These are phyloP conservation scores for Quadroppia sp. DNA, from an alignment of 2,888 invertebrate genomes.

Conservation along the genomic window DNA sequence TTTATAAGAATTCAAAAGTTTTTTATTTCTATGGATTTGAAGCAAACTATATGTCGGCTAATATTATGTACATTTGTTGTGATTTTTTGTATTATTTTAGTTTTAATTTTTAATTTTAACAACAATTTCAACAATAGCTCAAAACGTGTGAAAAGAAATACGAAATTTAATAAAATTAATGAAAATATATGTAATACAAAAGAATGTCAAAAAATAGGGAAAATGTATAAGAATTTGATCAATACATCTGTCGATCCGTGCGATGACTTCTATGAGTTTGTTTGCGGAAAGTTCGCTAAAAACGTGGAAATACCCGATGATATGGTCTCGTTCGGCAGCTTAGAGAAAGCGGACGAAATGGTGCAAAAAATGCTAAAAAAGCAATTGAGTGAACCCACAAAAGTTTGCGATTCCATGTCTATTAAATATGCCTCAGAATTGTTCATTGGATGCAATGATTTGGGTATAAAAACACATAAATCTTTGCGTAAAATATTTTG, in stretches of 20 bases:
- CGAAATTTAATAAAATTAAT: not conserved
- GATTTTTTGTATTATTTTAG: too few species aligned
- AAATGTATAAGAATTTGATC: not conserved
- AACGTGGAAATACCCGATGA: not conserved
- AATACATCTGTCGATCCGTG: not conserved
- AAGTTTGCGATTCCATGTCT: not conserved
- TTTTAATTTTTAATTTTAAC: not conserved
- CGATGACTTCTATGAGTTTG: conserved; percentile 24
- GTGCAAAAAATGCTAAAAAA: not conserved
- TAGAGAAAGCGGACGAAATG: not conserved
- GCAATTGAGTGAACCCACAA: not conserved
- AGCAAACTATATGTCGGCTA: too few species aligned
- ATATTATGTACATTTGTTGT: too few species aligned
- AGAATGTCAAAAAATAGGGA: not conserved
- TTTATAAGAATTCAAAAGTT: too few species aligned
- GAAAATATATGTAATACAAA: not conserved
- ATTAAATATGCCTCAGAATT: conserved; percentile 1
- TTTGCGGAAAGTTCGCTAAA: not conserved
- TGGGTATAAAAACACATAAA: not conserved
- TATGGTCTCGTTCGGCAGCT: not conserved
- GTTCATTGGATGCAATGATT: conserved; percentile 4
- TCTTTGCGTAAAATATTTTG: not conserved
- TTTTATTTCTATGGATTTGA: too few species aligned
- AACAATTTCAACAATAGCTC: too few species aligned
- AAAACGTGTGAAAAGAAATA: not conserved